These are phyloP conservation scores for Erebia ligea DNA, from an alignment of 2,888 invertebrate species.

Conservation along the genomic window DNA sequence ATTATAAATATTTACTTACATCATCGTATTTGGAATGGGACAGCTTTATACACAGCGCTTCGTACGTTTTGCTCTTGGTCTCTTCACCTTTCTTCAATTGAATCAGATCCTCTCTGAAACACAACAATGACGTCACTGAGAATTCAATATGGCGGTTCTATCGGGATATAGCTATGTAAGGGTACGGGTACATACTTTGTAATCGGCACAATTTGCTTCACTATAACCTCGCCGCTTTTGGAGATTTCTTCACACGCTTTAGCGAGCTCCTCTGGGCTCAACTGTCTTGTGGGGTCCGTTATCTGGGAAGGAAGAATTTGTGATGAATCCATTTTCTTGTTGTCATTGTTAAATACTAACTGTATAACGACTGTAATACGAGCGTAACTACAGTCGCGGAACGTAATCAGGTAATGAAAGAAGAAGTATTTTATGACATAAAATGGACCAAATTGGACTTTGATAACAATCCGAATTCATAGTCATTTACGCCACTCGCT, in stretches of 20 bases:
- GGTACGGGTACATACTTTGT: constrained; percentile 51
- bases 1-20: constrained; percentile 35
- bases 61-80: constrained; percentile 93
- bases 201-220: constrained; percentile 52
- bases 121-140: neutral
- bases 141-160: neutral
- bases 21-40: constrained; percentile 55
- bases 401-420: too few relatives aligned
- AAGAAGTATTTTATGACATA: too few relatives aligned
- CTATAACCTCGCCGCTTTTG: constrained; percentile 53
- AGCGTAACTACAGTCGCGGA: too few relatives aligned
- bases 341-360: too few relatives aligned
- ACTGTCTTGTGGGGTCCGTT: constrained; percentile 60
- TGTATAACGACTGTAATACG: too few relatives aligned
- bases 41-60: constrained; percentile 88
- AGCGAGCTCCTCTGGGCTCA: constrained; percentile 52
- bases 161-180: neutral
- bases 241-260: constrained; percentile 56
- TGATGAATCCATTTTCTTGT: neutral
- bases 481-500: too few relatives aligned
- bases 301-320: constrained; percentile 48
- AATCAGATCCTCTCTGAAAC: constrained; percentile 84
- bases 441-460: too few relatives aligned
- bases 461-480: too few relatives aligned
- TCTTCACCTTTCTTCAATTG: constrained; percentile 94